Percentiles rank a stretch among this genome's conserved stretches.
Evolutionary conservation across 2,888 invertebrate species (phyloP).

Genomic region (Xylota segnis): DNA sequence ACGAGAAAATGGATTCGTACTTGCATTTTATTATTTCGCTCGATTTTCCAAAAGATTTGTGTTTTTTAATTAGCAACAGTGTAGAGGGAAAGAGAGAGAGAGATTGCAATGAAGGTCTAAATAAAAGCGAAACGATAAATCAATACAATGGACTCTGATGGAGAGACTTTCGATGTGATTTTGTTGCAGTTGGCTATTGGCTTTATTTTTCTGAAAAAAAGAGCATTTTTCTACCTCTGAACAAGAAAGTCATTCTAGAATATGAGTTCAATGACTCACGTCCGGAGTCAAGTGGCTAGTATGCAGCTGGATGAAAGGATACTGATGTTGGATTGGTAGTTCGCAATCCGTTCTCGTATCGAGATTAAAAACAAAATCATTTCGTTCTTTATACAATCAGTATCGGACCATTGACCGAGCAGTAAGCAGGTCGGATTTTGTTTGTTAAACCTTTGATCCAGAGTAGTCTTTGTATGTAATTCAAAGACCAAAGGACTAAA

Average conservation of each 20-base stretch:
- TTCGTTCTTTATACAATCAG: too few relatives aligned
- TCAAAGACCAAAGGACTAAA: too few relatives aligned
- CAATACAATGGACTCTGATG: slow-evolving; percentile 16
- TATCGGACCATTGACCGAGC: too few relatives aligned
- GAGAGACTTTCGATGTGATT: neutral
- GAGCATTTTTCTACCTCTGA: neutral
- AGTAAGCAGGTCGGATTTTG: too few relatives aligned
- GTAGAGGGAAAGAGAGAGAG: neutral
- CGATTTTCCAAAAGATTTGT: slow-evolving; percentile 70
- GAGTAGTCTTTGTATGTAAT: too few relatives aligned
- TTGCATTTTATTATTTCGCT: slow-evolving; percentile 61
- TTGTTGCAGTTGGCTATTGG: neutral
- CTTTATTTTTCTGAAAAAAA: neutral
- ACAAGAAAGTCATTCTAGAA: neutral
- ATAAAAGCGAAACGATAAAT: slow-evolving; percentile 44
- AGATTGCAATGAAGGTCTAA: slow-evolving; percentile 41
- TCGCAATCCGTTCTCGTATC: too few relatives aligned
- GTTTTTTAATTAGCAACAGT: slow-evolving; percentile 72
- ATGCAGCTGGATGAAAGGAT: too few relatives aligned
- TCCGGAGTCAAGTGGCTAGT: neutral
- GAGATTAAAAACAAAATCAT: too few relatives aligned
- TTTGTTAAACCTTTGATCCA: too few relatives aligned
- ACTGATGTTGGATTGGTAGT: too few relatives aligned
- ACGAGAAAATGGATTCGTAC: slow-evolving; percentile 48
- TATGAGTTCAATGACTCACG: neutral